These are phyloP conservation scores for Odiellus spinosus DNA, from an alignment of 2,888 invertebrate species.

Conservation along the genomic window DNA sequence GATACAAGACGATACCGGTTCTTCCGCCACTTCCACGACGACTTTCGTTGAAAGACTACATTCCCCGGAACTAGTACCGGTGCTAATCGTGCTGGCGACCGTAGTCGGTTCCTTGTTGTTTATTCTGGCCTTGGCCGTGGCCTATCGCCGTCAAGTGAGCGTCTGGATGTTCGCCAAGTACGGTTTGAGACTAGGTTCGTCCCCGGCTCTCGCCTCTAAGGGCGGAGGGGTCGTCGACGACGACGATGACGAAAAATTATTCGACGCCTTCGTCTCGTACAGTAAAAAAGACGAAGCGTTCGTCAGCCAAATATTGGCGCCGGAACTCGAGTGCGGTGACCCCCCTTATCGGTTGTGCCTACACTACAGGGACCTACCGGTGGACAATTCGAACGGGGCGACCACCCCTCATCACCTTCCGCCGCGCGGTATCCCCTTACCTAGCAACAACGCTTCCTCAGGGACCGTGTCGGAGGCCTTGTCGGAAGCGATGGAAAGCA, in stretches of 20 bases:
- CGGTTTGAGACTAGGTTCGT: conserved; percentile 55
- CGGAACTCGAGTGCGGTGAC: conserved; percentile 42
- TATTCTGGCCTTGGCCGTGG: conserved; percentile 6
- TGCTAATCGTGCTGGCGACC: conserved; percentile 6
- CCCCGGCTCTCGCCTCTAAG: conserved; percentile 3
- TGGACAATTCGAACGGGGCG: conserved; percentile 27
- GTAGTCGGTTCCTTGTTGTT: conserved; percentile 5
- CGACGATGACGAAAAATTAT: conserved; percentile 22
- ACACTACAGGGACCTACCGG: conserved; percentile 47
- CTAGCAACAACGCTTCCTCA: conserved; percentile 26
- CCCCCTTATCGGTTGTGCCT: conserved; percentile 45
- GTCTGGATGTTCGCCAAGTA: conserved; percentile 66
- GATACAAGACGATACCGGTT: not conserved
- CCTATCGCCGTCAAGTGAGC: conserved; percentile 47
- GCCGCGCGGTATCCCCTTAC: too few species aligned
- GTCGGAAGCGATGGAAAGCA: conserved; percentile 44
- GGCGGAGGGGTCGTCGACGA: conserved; percentile 4
- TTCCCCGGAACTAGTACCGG: conserved; percentile 6
- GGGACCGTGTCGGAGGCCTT: conserved; percentile 48
- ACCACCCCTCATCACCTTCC: too few species aligned
- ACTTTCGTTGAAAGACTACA: conserved; percentile 9
- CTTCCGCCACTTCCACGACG: not conserved
- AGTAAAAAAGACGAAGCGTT: conserved; percentile 36
- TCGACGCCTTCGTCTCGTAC: conserved; percentile 36
- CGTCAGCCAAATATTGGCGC: conserved; percentile 40